Evolutionary conservation across 2,113 vertebrate genomes (phyloP), one percentile per base, ranked within the genome.

Genomic region (Vireo altiloquus): DNA sequence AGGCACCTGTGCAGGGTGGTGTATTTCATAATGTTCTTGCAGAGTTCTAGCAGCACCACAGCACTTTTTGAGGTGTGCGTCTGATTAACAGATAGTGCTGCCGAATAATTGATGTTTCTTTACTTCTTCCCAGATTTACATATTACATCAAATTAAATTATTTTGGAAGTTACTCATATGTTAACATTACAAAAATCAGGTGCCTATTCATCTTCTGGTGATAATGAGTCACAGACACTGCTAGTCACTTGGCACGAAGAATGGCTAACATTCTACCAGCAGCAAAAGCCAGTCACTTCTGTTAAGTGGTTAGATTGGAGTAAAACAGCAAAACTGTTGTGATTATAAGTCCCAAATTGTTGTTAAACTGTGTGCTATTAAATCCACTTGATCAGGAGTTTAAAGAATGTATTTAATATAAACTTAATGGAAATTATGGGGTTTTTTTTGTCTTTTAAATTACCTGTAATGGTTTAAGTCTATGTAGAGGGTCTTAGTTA

Each of bases 181-280:
- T 69, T 83, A 82, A 70, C 63, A 4, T 87, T 69, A 64, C 69
- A 81, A 61, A 90, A 78, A 50, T 89, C 40, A 47, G 49, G 1
- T 2, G 64, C n/a, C 21, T 44, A 82, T 84, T 97, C 94, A 96
- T 94, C 66, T 94, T 84, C 90, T 95, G 95, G 69, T 97, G 94
- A 94, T 87, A 65, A 33, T 97, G 95, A 97, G 60, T 97, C 96
- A 96, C 71, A 82, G 68, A 18, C 50, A 50, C n/a, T 68, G 68
- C 92, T 88, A 83, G 90, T 96, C 87, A 91, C 50, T 83, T 56
- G 49, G 31, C 25, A 18, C 49, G 53, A 72, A 65, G 85, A 42
- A n/a, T 75, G 83, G 60, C 37, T 89, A 79, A 42, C 13, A 11
- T 65, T 90, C 61, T 53, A 56, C 22, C 69, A 81, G 66, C 52